These are phyloP conservation scores for Hypomecis punctinalis DNA, from an alignment of 2,888 invertebrate genomes.

Conservation along the genomic window DNA sequence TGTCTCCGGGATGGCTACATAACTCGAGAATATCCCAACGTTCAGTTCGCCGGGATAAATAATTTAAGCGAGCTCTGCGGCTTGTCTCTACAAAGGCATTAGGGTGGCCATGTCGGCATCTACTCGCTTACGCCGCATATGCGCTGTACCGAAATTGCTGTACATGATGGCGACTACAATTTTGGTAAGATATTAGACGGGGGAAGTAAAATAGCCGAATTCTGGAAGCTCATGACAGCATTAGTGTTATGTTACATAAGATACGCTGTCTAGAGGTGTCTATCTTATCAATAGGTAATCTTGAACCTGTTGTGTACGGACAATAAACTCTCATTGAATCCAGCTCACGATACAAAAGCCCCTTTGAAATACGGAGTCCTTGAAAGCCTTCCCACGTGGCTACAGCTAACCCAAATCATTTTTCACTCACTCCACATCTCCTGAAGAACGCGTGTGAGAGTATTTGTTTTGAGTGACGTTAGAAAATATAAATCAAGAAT, in stretches of 20 bases:
- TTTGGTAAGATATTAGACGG: conserved; percentile 39
- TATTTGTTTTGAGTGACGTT: conserved; percentile 64
- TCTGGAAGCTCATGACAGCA: conserved; percentile 1
- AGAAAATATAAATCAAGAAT: conserved; percentile 64
- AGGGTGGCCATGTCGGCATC: conserved; percentile 42
- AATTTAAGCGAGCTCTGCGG: conserved; percentile 55
- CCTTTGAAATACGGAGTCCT: conserved; percentile 30
- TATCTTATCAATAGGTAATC: not conserved
- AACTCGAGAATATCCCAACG: conserved; percentile 47
- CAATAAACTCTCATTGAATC: conserved; percentile 7
- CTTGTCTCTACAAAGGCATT: conserved; percentile 48
- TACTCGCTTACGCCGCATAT: conserved; percentile 34
- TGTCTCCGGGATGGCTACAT: conserved; percentile 54
- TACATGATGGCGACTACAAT: conserved; percentile 42
- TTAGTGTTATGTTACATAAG: not conserved
- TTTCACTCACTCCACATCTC: conserved; percentile 57
- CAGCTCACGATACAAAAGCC: conserved; percentile 21
- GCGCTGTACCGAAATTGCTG: conserved; percentile 37
- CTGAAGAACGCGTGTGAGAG: conserved; percentile 47
- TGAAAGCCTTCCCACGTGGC: conserved; percentile 32
- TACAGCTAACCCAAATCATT: conserved; percentile 57
- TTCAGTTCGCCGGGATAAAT: conserved; percentile 52
- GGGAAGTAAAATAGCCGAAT: conserved; percentile 27
- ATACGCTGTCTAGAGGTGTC: not conserved
- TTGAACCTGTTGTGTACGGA: conserved; percentile 1